Base-by-base conservation (phyloP, 2,113 vertebrate species). In the Apistogramma diplotaenia region DNA sequence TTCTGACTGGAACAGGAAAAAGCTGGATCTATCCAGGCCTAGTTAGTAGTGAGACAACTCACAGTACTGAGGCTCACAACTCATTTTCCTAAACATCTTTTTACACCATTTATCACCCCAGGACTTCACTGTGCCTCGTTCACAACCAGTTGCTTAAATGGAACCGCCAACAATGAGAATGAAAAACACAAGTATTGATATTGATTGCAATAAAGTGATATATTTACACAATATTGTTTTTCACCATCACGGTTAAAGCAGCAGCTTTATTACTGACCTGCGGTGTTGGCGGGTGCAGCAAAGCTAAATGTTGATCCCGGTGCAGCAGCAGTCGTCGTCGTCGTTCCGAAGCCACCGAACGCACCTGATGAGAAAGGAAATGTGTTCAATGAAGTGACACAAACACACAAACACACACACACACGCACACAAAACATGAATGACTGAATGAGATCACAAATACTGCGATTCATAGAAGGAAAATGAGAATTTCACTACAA, bases 301-400 rank as follows among this genome's bases (percentile, higher is more conserved):
- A 99, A 99, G 87, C 95, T 99, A 93, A 99, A 99, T 0, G 96
- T 94, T 18, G 97, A 94, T 0, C 95, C 96, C 3, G 94, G 71
- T 0, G 94, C 89, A 5, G 94, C 85, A 3, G 96, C 95, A 55
- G 94, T 85, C 35, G 97, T 98, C 35, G 97, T 93, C 1, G 97
- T 94, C 5, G 97, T 92, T 43, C 98, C 98, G 82, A 99, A 99
- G 23, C 97, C 97, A 59, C 98, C 97, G 70, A 99, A 99, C 0
- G 96, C 89, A 84, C 98, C 98, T 99, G 87, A 73, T 61, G 55
- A 79, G 81, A 40, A 87, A 70, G 89, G 2, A 78, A 43, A 82
- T 65, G 15, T 21, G 21, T 54, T 40, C 10, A 60, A 43, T 12
- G n/a, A 35, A 11, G 16, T 18, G 8, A 54, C 1, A 59, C 6